Evolutionary conservation across 2,888 invertebrate genomes (phyloP), one percentile per base, ranked within the genome.

Genomic region (Drepanosiphum platanoidis): DNA sequence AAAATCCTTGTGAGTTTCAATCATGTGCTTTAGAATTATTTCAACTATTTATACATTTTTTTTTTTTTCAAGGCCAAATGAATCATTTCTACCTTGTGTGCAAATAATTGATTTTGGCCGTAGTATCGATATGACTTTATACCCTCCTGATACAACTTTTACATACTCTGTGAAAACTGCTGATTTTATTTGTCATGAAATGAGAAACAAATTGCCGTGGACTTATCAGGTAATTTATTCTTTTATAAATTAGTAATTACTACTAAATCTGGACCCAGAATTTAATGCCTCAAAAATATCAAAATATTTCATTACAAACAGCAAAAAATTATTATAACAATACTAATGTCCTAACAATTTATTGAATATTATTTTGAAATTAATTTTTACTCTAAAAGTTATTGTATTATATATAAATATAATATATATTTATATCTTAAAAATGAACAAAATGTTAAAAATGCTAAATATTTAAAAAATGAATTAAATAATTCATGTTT

Each of bases 81-180:
- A 71, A 58, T 91, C 92, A 86, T 89, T 91, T 87, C 91, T 92
- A 84, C 92, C 94, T 66, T 93, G 93, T 42, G 90, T 97, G 88
- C 95, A 96, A 89, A 91, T 98, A 83, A 98, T 98, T 88, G 98
- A 98, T 90, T 96, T 96, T 90, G 98, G 98, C 52, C 95, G 96
- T 89, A 94, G 96, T 88, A 97, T 98, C 89, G 98, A 98, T 89
- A 95, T 98, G 95, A 92, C 93, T 74, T 90, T 95, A 87, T 95
- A 95, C 88, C 94, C 95, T 22, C 91, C 93, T 87, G 93, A 92
- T 71, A 95, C 95, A 52, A 93, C 93, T 70, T 97, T 97, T 90
- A 93, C 91, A 88, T 92, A 93, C 89, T 92, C 94, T 87, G 94
- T 95, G 88, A 94, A 94, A 77, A 95, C 95, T 3, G 94, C 95